phyloP scores from a whole-genome alignment of 2,113 vertebrate genomes.

The Peromyscus leucopus region DNA sequence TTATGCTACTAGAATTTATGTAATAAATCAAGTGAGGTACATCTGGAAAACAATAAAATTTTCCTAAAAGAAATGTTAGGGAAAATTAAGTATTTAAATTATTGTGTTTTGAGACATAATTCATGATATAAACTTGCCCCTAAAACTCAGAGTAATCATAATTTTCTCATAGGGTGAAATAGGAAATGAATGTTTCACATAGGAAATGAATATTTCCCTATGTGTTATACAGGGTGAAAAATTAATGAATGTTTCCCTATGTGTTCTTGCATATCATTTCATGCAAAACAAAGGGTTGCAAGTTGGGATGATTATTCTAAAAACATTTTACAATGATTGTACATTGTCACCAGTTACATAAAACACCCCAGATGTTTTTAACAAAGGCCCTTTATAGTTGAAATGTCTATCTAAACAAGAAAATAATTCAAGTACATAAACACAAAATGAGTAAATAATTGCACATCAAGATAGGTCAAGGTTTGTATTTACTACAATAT shows the following conservation, averaged over 20 bases:
- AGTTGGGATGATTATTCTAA: not conserved
- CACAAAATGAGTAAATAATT: not conserved
- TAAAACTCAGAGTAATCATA: not conserved
- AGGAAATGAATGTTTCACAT: no score
- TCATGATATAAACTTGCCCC: not conserved
- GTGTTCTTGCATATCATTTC: not conserved
- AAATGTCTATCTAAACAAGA: not conserved
- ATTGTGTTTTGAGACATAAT: not conserved
- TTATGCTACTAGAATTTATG: slow-evolving; percentile 6
- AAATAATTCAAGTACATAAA: not conserved
- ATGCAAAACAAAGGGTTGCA: not conserved
- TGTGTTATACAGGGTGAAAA: no score
- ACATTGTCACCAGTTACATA: not conserved
- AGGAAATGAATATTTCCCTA: no score
- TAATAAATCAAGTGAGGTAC: not conserved
- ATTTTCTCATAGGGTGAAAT: not conserved
- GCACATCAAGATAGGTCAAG: not conserved
- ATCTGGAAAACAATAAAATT: not conserved
- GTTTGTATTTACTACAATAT: not conserved
- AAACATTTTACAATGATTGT: not conserved
- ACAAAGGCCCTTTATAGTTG: not conserved
- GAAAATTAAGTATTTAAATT: slow-evolving; percentile 2
- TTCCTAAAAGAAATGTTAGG: not conserved
- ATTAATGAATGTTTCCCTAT: not conserved
- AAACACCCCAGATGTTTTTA: not conserved